Evolutionary conservation across 2,888 invertebrate species (phyloP).

Genomic region (Loripinus fragilis): DNA sequence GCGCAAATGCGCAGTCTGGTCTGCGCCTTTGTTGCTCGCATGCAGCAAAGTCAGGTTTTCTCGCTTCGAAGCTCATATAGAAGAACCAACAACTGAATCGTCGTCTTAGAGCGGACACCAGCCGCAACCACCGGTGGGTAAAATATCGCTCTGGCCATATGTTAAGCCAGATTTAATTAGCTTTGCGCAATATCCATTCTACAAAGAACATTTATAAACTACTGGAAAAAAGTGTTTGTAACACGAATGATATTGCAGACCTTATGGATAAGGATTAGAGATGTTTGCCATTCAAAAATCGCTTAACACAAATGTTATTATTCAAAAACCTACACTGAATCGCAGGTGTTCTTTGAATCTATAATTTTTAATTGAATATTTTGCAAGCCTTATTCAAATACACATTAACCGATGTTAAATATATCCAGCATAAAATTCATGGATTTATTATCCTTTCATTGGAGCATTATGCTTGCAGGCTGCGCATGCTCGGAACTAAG

Average conservation of each 20-base stretch:
- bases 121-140: too few relatives aligned
- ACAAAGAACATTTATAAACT: neutral
- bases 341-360: neutral
- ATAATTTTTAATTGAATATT: slow-evolving; percentile 4
- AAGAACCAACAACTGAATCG: too few relatives aligned
- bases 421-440: neutral
- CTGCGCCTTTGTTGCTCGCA: too few relatives aligned
- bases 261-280: neutral
- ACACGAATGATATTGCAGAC: neutral
- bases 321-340: neutral
- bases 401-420: neutral
- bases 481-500: slow-evolving; percentile 3
- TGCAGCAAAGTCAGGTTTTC: too few relatives aligned
- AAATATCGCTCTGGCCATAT: too few relatives aligned
- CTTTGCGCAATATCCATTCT: neutral
- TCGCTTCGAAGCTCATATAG: too few relatives aligned
- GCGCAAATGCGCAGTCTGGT: too few relatives aligned
- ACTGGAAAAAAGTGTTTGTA: neutral
- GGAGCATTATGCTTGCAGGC: neutral
- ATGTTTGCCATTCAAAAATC: neutral
- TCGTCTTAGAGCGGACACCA: too few relatives aligned
- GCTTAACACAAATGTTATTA: neutral
- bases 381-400: slow-evolving; percentile 5
- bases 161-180: too few relatives aligned
- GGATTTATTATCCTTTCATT: slow-evolving; percentile 5